Conservation (phyloP, 2,888 invertebrate genomes). For the Synanthedon tipuliformis region DNA sequence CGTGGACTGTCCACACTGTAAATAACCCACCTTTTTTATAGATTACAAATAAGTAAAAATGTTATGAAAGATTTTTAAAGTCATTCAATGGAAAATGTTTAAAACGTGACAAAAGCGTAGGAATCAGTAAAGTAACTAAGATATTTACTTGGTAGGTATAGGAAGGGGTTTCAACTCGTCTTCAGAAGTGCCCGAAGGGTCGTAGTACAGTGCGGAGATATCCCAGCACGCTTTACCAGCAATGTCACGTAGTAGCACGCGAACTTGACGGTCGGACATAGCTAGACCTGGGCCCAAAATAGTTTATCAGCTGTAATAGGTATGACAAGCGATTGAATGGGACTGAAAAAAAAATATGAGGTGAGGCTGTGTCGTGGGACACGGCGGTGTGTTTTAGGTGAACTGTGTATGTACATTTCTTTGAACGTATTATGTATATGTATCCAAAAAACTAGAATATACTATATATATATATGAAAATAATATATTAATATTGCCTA, state of each 20-base stretch:
- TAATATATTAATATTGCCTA: too few species aligned
- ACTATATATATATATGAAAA: too few species aligned
- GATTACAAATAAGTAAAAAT: background rate
- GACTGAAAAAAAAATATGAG: too few species aligned
- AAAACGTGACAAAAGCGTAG: too few species aligned
- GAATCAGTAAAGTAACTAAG: too few species aligned
- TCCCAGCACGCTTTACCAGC: conserved; percentile 98
- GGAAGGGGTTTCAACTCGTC: conserved; percentile 37
- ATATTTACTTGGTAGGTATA: conserved; percentile 29
- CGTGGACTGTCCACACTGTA: conserved; percentile 48
- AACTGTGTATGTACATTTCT: too few species aligned
- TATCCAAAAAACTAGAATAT: too few species aligned
- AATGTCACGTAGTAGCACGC: conserved; percentile 88
- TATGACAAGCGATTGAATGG: too few species aligned
- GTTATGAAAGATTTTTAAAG: too few species aligned
- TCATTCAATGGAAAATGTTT: too few species aligned
- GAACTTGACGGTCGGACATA: conserved; percentile 85
- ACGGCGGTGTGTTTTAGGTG: background rate
- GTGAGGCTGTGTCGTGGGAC: too few species aligned
- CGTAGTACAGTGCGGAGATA: conserved; percentile 88
- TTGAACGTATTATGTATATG: too few species aligned
- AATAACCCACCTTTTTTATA: conserved; percentile 1
- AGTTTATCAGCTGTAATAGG: background rate
- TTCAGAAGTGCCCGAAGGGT: conserved; percentile 61
- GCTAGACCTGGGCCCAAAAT: conserved; percentile 71